Evolutionary conservation across 2,888 invertebrate genomes (phyloP).

Genomic region (Linnaemya vulpina): DNA sequence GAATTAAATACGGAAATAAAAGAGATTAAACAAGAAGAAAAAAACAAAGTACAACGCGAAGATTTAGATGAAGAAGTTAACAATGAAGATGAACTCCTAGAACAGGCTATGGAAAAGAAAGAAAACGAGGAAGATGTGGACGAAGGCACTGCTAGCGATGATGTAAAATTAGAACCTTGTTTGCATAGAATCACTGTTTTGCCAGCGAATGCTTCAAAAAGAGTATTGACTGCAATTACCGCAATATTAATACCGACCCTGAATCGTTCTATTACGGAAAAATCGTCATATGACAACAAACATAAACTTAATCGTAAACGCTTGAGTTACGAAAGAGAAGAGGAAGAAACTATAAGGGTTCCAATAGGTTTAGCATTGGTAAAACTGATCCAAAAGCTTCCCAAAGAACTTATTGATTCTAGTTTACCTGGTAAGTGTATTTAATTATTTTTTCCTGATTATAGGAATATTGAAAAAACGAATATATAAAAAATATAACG

Average conservation of each 20-base stretch:
- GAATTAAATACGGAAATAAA: conserved; percentile 74
- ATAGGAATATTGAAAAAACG: no score
- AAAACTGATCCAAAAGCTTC: conserved; percentile 94
- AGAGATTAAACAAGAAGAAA: conserved; percentile 78
- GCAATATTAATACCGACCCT: conserved; percentile 91
- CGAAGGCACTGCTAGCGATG: not conserved
- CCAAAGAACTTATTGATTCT: conserved; percentile 88
- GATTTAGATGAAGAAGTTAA: conserved; percentile 76
- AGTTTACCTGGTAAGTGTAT: conserved; percentile 86
- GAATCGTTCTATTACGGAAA: conserved; percentile 87
- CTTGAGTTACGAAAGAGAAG: conserved; percentile 89
- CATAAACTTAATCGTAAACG: conserved; percentile 91
- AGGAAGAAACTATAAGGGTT: conserved; percentile 94
- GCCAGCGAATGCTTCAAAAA: conserved; percentile 89
- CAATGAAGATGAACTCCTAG: conserved; percentile 55
- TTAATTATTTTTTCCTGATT: not conserved
- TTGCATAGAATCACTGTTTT: conserved; percentile 84
- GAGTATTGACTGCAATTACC: conserved; percentile 89
- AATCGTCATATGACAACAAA: conserved; percentile 89
- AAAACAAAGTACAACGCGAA: conserved; percentile 74
- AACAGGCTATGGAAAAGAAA: conserved; percentile 66
- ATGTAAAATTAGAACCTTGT: conserved; percentile 46
- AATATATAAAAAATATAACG: no score
- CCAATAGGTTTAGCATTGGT: conserved; percentile 97
- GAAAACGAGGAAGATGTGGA: conserved; percentile 54